A percentile compares a stretch with the other conserved stretches of the same genome.
Evolutionary conservation across 2,113 vertebrate genomes (phyloP).

Genomic region (Chloropsis hardwickii): DNA sequence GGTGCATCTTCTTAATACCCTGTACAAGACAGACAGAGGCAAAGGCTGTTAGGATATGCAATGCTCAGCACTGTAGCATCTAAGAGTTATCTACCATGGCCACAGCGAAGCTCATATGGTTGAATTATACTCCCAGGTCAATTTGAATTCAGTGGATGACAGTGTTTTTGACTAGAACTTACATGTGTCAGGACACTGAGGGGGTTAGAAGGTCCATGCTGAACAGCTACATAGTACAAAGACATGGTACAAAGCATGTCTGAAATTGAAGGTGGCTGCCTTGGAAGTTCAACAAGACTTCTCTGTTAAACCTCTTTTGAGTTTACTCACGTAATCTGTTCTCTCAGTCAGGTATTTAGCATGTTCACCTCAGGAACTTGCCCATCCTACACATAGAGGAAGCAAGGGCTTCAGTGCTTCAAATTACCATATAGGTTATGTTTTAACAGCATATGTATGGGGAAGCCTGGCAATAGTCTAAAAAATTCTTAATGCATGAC

Average conservation of each 20-base stretch:
- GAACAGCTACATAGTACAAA: neutral
- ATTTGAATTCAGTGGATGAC: neutral
- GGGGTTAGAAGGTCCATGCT: neutral
- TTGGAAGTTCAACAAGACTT: neutral
- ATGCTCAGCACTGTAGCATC: neutral
- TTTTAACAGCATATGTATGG: neutral
- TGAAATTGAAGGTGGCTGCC: neutral
- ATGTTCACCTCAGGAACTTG: neutral
- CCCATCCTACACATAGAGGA: neutral
- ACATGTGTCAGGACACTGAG: neutral
- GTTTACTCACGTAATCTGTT: neutral
- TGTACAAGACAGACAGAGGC: neutral
- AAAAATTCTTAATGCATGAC: neutral
- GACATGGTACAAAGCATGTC: too few relatives aligned
- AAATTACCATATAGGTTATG: rapidly evolving
- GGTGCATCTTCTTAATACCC: neutral
- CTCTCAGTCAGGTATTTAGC: neutral
- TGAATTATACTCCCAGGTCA: neutral
- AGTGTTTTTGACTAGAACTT: neutral
- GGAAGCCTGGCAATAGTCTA: neutral
- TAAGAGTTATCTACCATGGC: neutral
- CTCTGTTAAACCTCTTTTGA: neutral
- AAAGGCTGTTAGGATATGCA: neutral
- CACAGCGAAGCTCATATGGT: rapidly evolving
- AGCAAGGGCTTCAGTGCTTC: neutral